Evolutionary conservation across 2,797 vertebrate genomes (phyloP), one percentile per base, ranked within the genome.

Genomic region (Toxotes lorentzi): DNA sequence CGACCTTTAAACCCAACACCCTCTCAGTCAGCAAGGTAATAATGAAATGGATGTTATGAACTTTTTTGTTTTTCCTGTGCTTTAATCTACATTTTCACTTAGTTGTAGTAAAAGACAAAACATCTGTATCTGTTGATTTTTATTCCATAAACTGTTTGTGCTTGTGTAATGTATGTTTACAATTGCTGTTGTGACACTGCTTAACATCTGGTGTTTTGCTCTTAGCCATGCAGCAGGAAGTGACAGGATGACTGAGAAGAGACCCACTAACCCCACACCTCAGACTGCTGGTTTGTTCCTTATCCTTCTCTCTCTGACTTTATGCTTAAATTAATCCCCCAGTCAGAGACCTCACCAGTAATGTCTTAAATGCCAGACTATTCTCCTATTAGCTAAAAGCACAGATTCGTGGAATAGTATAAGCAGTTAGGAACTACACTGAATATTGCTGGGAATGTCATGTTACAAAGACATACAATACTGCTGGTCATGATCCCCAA

Each of bases 21-120:
- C 0, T 83, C 87, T 68, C 71, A 83, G 3, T 85, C 85, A 78
- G 50, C 85, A 65, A 90, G 91, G 93, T 94, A 86, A 70, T 27
- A 65, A 81, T 24, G 7, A 24, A 65, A 70, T 24, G 1, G 2
- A 63, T 54, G 11, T 38, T 41, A 0, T 19, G 5, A 1, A 27
- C 17, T 3, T 13, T 13, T 63, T 38, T 48, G 9, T 21, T 24
- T 16, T n/a, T 11, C 6, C 1, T 48, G 5, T 70, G 7, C 27
- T 76, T 77, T 34, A 0, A 41, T 65, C 54, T 30, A 23, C 5
- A 4, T 19, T 14, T 24, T 60, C 58, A 7, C 13, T 24, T 14
- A 2, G 0, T 47, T 54, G 12, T 63, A 4, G 4, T 11, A 7
- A 16, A 35, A 27, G 16, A 17, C 50, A 58, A 17, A 41, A 50